phyloP scores from a whole-genome alignment of 2,113 vertebrate genomes.

The Oxyura jamaicensis region DNA sequence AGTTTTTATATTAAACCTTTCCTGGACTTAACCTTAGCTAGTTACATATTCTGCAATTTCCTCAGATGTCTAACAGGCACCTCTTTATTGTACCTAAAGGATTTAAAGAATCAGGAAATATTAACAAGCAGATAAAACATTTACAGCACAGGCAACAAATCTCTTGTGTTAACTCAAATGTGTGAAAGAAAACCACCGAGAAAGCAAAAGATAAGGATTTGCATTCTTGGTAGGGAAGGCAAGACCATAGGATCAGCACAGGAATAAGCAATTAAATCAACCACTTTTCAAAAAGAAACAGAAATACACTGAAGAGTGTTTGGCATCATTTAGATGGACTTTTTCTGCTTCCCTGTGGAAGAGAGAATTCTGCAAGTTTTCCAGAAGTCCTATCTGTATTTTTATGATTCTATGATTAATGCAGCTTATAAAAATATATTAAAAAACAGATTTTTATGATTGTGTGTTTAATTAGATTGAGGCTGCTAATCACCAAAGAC shows the following conservation, averaged over 20 bases:
- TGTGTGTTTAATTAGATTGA: neutral
- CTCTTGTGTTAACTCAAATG: neutral
- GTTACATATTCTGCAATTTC: neutral
- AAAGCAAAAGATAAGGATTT: conserved; percentile 3
- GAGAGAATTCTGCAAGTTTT: neutral
- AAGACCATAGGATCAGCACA: neutral
- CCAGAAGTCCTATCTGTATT: neutral
- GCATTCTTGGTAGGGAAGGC: neutral
- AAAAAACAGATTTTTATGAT: neutral
- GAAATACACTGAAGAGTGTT: neutral
- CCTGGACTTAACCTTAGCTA: neutral
- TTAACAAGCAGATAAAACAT: neutral
- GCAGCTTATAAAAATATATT: neutral
- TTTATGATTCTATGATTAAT: neutral
- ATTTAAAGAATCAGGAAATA: neutral
- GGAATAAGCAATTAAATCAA: conserved; percentile 5
- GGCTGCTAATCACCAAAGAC: neutral
- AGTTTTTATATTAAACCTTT: neutral
- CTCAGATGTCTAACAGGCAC: neutral
- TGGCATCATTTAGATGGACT: neutral
- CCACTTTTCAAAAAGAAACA: neutral
- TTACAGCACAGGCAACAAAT: neutral
- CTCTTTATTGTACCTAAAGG: neutral
- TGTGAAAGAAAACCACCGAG: neutral
- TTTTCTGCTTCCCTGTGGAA: neutral